A percentile compares a stretch with the other conserved stretches of the same genome.
phyloP scores from a whole-genome alignment of 2,888 invertebrate species.

The Chloroclysta siterata region DNA sequence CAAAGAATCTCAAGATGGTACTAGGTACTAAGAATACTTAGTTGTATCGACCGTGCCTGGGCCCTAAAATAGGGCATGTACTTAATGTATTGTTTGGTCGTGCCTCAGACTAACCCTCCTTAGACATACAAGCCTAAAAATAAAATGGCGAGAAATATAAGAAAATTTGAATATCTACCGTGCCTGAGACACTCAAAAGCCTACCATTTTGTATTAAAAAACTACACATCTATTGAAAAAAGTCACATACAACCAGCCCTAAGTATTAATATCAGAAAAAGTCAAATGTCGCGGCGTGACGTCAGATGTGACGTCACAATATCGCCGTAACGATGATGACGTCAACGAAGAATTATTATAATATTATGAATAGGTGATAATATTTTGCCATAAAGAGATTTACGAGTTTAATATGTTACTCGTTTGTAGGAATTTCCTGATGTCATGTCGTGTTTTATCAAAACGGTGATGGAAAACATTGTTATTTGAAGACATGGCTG shows the following conservation, averaged over 20 bases:
- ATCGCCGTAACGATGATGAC: slow-evolving; percentile 42
- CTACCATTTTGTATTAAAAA: not conserved
- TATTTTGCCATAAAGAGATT: slow-evolving; percentile 16
- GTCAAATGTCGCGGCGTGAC: slow-evolving; percentile 32
- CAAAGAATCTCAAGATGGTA: too few relatives aligned
- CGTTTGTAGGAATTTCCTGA: slow-evolving; percentile 5
- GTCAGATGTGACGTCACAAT: slow-evolving; percentile 39
- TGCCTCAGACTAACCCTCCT: too few relatives aligned
- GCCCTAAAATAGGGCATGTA: too few relatives aligned
- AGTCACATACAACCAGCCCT: not conserved
- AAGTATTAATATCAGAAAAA: slow-evolving; percentile 29
- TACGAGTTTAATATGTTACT: slow-evolving; percentile 12
- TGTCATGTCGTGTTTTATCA: slow-evolving; percentile 1
- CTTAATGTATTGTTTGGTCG: too few relatives aligned
- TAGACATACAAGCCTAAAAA: too few relatives aligned
- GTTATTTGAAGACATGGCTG: not conserved
- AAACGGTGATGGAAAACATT: not conserved
- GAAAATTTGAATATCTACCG: too few relatives aligned
- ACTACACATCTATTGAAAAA: not conserved
- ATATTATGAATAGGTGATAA: slow-evolving; percentile 18
- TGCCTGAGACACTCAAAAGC: not conserved
- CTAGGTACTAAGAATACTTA: too few relatives aligned
- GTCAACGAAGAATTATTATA: slow-evolving; percentile 11
- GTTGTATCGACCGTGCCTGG: too few relatives aligned
- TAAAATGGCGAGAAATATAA: too few relatives aligned